phyloP scores from a whole-genome alignment of 2,797 vertebrate species.

The Takifugu ocellatus region DNA sequence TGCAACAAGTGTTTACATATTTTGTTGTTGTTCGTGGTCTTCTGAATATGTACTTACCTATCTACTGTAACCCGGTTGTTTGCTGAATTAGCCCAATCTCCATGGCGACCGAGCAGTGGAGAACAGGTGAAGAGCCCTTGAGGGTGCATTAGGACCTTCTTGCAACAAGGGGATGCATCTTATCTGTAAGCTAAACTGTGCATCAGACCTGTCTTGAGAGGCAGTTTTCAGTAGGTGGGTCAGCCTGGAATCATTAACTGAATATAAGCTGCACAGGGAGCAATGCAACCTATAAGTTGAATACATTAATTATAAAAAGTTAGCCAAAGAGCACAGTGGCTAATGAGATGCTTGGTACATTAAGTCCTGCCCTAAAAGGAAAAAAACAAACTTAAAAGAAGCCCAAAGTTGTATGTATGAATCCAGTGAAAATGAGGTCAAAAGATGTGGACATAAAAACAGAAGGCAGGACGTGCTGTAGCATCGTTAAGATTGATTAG shows the following conservation, averaged over 20 bases:
- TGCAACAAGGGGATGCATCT: conserved; percentile 46
- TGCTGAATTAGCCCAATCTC: conserved; percentile 60
- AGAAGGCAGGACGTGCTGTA: too few species aligned
- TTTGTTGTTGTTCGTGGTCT: conserved; percentile 51
- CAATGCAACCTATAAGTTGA: conserved; percentile 11
- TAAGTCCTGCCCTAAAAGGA: not conserved
- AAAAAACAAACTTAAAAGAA: not conserved
- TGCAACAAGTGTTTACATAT: conserved; percentile 67
- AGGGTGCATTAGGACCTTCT: conserved; percentile 69
- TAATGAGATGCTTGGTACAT: too few species aligned
- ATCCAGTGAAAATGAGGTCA: too few species aligned
- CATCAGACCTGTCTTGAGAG: conserved; percentile 33
- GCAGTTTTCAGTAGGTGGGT: conserved; percentile 24
- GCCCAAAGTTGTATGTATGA: too few species aligned
- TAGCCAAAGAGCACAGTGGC: not conserved
- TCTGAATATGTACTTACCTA: conserved; percentile 52
- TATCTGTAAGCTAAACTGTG: conserved; percentile 45
- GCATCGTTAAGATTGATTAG: too few species aligned
- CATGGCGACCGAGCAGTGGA: conserved; percentile 58
- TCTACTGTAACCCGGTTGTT: conserved; percentile 52
- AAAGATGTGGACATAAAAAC: too few species aligned
- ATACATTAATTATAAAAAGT: conserved; percentile 1
- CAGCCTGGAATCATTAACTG: conserved; percentile 10
- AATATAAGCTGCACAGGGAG: conserved; percentile 8
- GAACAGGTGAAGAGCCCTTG: conserved; percentile 63